Conservation (phyloP, 1,140 invertebrate genomes). For the Rhyacophila brunnea region DNA sequence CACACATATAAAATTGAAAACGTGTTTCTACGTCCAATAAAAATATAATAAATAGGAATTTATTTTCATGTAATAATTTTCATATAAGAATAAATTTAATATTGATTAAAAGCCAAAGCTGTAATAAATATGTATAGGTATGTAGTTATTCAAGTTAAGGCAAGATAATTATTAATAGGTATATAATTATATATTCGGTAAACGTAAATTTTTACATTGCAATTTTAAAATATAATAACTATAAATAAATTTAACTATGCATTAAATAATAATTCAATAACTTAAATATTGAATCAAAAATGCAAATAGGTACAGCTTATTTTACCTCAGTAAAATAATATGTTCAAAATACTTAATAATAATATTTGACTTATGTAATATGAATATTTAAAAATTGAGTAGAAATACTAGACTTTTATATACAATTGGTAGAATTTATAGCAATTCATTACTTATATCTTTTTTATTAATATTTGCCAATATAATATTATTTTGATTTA, state of each 20-base stretch:
- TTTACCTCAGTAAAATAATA: conserved; percentile 1
- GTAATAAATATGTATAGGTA: too few relatives aligned
- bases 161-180: conserved; percentile 6
- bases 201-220: background rate
- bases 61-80: too few relatives aligned
- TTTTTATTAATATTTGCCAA: background rate
- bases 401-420: background rate
- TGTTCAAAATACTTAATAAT: background rate
- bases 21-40: too few relatives aligned
- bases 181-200: conserved; percentile 3
- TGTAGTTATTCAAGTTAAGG: background rate
- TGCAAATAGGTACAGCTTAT: conserved; percentile 16
- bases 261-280: conserved; percentile 7
- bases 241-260: background rate
- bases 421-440: background rate
- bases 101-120: too few relatives aligned
- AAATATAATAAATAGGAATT: too few relatives aligned
- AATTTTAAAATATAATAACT: background rate
- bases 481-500: background rate
- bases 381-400: too few relatives aligned
- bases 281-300: conserved; percentile 7
- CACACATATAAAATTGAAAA: too few relatives aligned
- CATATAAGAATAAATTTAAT: too few relatives aligned
- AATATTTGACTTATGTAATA: too few relatives aligned
- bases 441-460: too few relatives aligned